Conservation (phyloP, 1,140 invertebrate genomes). For the Drosophila chauvacae region DNA sequence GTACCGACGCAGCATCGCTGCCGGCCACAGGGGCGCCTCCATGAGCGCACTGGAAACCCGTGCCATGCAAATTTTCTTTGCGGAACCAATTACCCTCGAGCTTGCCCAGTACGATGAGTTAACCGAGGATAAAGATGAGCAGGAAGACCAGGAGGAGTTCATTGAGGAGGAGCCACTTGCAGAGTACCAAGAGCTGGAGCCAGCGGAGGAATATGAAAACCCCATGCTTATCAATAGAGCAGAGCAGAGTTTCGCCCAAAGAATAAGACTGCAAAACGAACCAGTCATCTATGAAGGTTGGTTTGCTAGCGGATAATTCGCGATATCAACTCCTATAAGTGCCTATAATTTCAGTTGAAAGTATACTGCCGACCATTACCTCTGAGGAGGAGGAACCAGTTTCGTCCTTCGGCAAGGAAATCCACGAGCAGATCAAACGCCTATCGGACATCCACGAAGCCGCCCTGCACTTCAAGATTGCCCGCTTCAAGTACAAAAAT, state of each 20-base stretch:
- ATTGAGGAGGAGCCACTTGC: not conserved
- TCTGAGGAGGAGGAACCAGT: slow-evolving; percentile 9
- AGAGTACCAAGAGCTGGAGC: slow-evolving; percentile 8
- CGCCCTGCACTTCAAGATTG: slow-evolving; percentile 75
- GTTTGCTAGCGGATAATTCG: not conserved
- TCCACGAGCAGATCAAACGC: slow-evolving; percentile 69
- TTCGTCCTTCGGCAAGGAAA: slow-evolving; percentile 46
- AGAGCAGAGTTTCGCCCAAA: not conserved
- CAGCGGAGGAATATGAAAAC: not conserved
- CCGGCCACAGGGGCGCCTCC: slow-evolving; percentile 54
- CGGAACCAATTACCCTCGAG: slow-evolving; percentile 13
- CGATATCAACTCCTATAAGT: not conserved
- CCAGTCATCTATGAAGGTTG: slow-evolving; percentile 70
- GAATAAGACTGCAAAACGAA: slow-evolving; percentile 4
- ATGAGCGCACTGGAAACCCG: slow-evolving; percentile 65
- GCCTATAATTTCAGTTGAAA: slow-evolving; percentile 34
- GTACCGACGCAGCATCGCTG: slow-evolving; percentile 60
- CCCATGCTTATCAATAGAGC: not conserved
- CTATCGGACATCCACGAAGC: slow-evolving; percentile 80
- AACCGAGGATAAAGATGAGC: slow-evolving; percentile 41
- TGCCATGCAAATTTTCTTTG: slow-evolving; percentile 63
- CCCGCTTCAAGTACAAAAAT: slow-evolving; percentile 82
- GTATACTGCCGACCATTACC: slow-evolving; percentile 16
- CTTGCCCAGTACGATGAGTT: slow-evolving; percentile 37
- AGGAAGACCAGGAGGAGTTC: slow-evolving; percentile 26